Evolutionary conservation across 1,140 invertebrate genomes (phyloP), one percentile per base, ranked within the genome.

Genomic region (Diachasma alloeum): DNA sequence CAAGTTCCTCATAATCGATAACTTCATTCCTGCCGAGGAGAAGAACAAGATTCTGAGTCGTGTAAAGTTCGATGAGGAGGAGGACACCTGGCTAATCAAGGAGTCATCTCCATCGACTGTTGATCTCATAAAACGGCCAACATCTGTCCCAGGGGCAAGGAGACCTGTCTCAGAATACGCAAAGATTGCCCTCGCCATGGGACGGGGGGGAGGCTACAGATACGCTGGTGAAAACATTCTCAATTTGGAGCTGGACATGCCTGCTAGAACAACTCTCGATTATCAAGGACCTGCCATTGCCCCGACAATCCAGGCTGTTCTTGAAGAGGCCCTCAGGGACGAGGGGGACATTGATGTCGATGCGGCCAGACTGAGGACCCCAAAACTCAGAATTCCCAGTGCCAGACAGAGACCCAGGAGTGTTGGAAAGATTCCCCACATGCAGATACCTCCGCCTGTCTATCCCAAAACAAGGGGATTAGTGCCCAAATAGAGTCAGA

Each of bases 1-100:
- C n/a, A 93, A 94, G 75, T 93, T 96, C 83, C 91, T 98, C 10
- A 95, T 99, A 53, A 97, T 99, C 75, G 97, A 99, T 83, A 98
- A 98, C 89, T 99, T 99, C 87, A 97, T 99, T 83, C 97, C 98
- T 11, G 91, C 93, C 3, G 96, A 97, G 82, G 96, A 98, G 66
- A 95, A 96, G 81, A 93, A 94, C 63, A 94, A 95, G 81, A 93
- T 99, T n/a, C 91, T 94, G 80, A 93, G 88, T 81, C 93, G 93
- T 82, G 94, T 93, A 81, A 91, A 93, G 26, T 98, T 95, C 88
- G 96, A 98, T 87, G 97, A 99, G 82, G 95, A 96, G 83, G 91
- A 95, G 77, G 97, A 98, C 83, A 91, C 93, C 56, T 99, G 97
- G 97, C 91, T 89, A 74, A 26, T 88, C 2, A 88, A 91, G 86